Evolutionary conservation across 2,797 vertebrate genomes (phyloP).

Genomic region (Argya squamiceps): DNA sequence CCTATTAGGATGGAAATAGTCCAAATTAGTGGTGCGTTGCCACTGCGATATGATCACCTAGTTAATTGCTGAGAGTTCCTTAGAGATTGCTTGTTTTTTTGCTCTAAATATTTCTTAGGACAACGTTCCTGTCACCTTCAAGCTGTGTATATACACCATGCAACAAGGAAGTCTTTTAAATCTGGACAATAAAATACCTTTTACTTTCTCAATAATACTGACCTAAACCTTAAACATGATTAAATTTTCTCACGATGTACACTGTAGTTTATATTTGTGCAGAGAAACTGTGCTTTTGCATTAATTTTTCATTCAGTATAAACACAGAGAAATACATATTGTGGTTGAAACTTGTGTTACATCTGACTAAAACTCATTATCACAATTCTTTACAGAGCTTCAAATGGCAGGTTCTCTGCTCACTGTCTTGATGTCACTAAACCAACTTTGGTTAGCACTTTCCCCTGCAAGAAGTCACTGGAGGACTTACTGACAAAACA

Average conservation of each 20-base stretch:
- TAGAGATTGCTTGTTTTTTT: background rate
- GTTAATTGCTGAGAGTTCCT: background rate
- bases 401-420: background rate
- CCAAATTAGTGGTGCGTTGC: background rate
- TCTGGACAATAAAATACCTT: background rate
- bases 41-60: background rate
- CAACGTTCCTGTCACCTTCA: background rate
- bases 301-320: background rate
- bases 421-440: background rate
- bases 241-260: background rate
- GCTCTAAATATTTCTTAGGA: constrained; percentile 46
- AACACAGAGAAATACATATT: background rate
- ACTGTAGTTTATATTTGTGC: background rate
- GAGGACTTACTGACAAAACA: background rate
- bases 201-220: background rate
- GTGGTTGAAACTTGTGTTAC: background rate
- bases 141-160: background rate
- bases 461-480: background rate
- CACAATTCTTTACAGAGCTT: background rate
- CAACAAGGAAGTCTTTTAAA: background rate
- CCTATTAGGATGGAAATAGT: constrained; percentile 19
- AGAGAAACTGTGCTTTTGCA: background rate
- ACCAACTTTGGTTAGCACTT: background rate
- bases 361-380: background rate
- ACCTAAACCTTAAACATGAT: background rate